A percentile compares a stretch with the other conserved stretches of the same genome.
Conservation (phyloP, 2,113 vertebrate species). For the Anoplopoma fimbria region DNA sequence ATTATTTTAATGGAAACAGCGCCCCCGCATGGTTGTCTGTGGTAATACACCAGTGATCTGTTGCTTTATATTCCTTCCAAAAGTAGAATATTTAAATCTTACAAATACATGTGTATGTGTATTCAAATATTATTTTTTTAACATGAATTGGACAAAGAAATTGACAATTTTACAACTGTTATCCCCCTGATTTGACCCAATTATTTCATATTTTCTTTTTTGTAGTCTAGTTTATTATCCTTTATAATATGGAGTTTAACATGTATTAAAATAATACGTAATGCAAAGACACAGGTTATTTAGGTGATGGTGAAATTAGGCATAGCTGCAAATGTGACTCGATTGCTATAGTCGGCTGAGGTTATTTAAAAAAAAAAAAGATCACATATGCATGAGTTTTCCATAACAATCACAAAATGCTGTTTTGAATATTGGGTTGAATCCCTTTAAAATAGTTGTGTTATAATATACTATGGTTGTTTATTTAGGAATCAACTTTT, state of each 20-base stretch:
- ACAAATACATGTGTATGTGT: too few relatives aligned
- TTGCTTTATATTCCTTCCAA: not conserved
- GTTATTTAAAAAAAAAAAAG: not conserved
- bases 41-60: not conserved
- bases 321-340: not conserved
- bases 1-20: slow-evolving; percentile 18
- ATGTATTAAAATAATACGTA: not conserved
- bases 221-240: not conserved
- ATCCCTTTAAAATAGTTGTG: not conserved
- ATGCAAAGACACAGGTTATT: not conserved
- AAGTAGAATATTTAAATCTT: not conserved
- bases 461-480: too few relatives aligned
- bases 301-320: not conserved
- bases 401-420: not conserved
- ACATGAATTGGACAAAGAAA: not conserved
- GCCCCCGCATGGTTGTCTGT: slow-evolving; percentile 17
- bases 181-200: not conserved
- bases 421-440: not conserved
- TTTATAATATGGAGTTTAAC: not conserved
- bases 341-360: not conserved
- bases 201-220: not conserved
- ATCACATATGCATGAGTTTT: not conserved
- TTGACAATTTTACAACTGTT: not conserved
- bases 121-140: not conserved
- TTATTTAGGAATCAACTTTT: too few relatives aligned